Evolutionary conservation across 2,888 invertebrate species (phyloP), one percentile per base, ranked within the genome.

Genomic region (Heteropelma amictum): DNA sequence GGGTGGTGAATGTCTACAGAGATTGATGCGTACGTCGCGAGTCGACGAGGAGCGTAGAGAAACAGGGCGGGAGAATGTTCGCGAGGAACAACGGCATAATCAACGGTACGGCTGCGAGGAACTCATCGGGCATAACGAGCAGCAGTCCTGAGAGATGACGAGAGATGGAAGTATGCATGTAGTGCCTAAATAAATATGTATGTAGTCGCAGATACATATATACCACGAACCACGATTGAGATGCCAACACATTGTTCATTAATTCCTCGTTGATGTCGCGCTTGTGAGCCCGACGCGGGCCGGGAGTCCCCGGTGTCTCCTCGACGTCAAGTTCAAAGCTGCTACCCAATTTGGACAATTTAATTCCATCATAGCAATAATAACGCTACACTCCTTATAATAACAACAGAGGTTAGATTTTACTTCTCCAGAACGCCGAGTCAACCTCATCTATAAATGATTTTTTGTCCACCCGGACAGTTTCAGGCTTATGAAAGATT

Each of bases 51-150:
- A 54, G 65, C 17, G 12, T 8, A 49, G 58, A 51, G 58, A 8
- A 19, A 21, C 21, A 45, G 47, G 35, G 26, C 23, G 28, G 26
- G 60, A 49, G 54, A 58, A 58, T 68, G 8, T 21, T 17, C 28
- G n/a, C 17, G 17, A 23, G 61, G 45, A 75, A 75, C 75, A 71
- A 75, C 63, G 63, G 71, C n/a, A n/a, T 71, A 75, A 75, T 75
- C 75, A 75, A 68, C 75, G 71, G 63, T 30, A 45, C 42, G 54
- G 61, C 70, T 65, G 75, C n/a, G n/a, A 75, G 61, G 45, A 75
- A 67, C 71, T 63, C 75, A 67, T 75, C 71, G 75, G 28, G 75
- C 45, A 63, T 71, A 75, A 75, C 75, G 67, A 71, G 63, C 49
- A 71, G 63, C 49, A 65, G 51, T 63, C 60, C 61, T 45, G 42